A percentile compares a stretch with the other conserved stretches of the same genome.
Conservation (phyloP, 2,113 vertebrate species). For the Mola mola region DNA sequence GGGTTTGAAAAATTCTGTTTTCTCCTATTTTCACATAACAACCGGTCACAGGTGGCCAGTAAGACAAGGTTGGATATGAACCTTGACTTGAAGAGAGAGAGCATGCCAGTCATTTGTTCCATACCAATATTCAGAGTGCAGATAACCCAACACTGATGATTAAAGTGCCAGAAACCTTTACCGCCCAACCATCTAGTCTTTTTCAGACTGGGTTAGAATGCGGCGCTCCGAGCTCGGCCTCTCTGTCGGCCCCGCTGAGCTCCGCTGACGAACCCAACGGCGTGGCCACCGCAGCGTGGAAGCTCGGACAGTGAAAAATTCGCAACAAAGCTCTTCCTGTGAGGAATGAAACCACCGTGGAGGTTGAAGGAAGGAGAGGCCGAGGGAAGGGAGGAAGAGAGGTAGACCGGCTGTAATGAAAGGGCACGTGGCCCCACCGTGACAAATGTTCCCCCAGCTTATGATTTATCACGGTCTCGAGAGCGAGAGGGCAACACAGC, state of each 20-base stretch:
- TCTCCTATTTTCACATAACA: too few species aligned
- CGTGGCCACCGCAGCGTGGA: conserved; percentile 46
- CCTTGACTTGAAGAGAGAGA: too few species aligned
- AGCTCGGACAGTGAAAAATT: conserved; percentile 57
- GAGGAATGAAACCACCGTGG: conserved; percentile 62
- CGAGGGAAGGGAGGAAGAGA: conserved; percentile 2
- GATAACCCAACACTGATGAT: too few species aligned
- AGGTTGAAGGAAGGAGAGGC: conserved; percentile 55
- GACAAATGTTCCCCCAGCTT: conserved; percentile 63
- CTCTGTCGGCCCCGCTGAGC: conserved; percentile 30
- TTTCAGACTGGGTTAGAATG: conserved; percentile 16
- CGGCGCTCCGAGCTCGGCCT: conserved; percentile 12
- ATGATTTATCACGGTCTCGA: conserved; percentile 63
- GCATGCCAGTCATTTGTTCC: too few species aligned
- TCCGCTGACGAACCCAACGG: conserved; percentile 52
- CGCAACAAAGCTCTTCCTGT: conserved; percentile 62
- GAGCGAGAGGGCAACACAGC: conserved; percentile 31
- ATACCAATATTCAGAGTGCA: too few species aligned
- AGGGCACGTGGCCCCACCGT: conserved; percentile 58
- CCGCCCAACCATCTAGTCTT: conserved; percentile 2
- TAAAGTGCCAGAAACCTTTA: background rate
- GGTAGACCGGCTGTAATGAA: conserved; percentile 51
- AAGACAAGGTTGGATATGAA: too few species aligned
- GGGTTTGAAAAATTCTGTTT: too few species aligned
- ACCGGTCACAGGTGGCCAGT: too few species aligned